These are phyloP conservation scores for Reticulitermes lucifugus DNA, from an alignment of 2,888 invertebrate genomes.

Conservation along the genomic window DNA sequence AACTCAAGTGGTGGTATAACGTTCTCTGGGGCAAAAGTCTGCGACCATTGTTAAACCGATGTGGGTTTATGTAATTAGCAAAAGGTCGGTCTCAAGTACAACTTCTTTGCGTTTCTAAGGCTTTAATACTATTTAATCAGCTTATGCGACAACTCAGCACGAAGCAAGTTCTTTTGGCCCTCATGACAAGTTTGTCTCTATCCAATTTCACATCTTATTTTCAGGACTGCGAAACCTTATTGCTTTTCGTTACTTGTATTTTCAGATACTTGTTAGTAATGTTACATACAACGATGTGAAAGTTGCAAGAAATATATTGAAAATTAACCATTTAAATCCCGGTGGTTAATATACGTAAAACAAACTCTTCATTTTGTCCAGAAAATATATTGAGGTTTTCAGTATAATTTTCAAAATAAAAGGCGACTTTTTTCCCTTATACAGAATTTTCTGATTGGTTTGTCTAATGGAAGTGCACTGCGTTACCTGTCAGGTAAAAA, in stretches of 20 bases:
- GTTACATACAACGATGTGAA: too few species aligned
- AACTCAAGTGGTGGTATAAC: neutral
- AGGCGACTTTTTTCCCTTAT: too few species aligned
- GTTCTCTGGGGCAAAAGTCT: neutral
- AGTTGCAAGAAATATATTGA: too few species aligned
- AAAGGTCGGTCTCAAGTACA: conserved; percentile 12
- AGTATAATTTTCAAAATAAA: too few species aligned
- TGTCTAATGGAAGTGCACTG: too few species aligned
- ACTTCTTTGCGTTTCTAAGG: conserved; percentile 51
- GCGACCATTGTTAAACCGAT: conserved; percentile 4
- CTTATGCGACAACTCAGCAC: conserved; percentile 39
- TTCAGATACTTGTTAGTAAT: too few species aligned
- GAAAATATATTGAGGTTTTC: too few species aligned
- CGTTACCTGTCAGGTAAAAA: too few species aligned
- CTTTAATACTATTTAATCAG: conserved; percentile 49
- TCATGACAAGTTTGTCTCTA: conserved; percentile 33
- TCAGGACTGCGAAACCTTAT: neutral
- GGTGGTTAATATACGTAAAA: too few species aligned
- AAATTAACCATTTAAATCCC: too few species aligned
- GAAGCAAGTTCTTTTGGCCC: conserved; percentile 49
- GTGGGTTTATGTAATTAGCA: conserved; percentile 12
- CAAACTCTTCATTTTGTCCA: too few species aligned
- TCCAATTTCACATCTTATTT: conserved; percentile 51
- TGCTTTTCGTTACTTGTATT: neutral
- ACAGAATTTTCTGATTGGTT: too few species aligned